Conservation (phyloP, 2,888 invertebrate genomes). For the Pyrocoelia pectoralis region DNA sequence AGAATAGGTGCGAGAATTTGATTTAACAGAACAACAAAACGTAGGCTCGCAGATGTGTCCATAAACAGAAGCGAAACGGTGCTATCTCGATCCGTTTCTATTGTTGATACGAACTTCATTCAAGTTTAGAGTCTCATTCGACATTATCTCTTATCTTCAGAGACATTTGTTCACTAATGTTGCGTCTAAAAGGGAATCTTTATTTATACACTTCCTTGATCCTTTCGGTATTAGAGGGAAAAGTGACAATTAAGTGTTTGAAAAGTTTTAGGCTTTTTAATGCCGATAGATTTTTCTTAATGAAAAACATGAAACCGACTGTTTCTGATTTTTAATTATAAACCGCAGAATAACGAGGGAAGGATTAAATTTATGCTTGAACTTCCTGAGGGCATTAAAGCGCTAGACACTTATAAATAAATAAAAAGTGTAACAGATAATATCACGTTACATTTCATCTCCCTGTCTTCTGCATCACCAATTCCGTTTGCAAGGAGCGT, state of each 20-base stretch:
- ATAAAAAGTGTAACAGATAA: conserved; percentile 41
- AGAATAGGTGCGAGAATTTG: background rate
- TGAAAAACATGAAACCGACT: too few relatives aligned
- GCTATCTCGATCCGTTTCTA: conserved; percentile 24
- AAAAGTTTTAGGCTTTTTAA: conserved; percentile 16
- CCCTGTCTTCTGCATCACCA: conserved; percentile 35
- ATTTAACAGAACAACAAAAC: conserved; percentile 2
- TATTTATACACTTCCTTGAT: conserved; percentile 39
- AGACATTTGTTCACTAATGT: conserved; percentile 44
- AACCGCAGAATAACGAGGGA: background rate
- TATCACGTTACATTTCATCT: conserved; percentile 42
- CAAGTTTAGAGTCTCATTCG: conserved; percentile 29
- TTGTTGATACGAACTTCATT: conserved; percentile 34
- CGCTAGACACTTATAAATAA: conserved; percentile 39
- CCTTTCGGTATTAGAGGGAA: conserved; percentile 23
- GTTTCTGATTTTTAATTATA: background rate
- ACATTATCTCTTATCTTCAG: conserved; percentile 40
- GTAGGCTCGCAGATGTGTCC: background rate
- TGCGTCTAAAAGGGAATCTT: conserved; percentile 35
- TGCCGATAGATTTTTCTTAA: background rate
- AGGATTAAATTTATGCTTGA: background rate
- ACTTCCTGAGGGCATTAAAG: conserved; percentile 28
- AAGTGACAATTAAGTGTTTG: conserved; percentile 31
- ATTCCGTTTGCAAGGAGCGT: conserved; percentile 37
- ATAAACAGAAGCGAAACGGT: conserved; percentile 19